Evolutionary conservation across 2,888 invertebrate species (phyloP).

Genomic region (Toxonevra muliebris): DNA sequence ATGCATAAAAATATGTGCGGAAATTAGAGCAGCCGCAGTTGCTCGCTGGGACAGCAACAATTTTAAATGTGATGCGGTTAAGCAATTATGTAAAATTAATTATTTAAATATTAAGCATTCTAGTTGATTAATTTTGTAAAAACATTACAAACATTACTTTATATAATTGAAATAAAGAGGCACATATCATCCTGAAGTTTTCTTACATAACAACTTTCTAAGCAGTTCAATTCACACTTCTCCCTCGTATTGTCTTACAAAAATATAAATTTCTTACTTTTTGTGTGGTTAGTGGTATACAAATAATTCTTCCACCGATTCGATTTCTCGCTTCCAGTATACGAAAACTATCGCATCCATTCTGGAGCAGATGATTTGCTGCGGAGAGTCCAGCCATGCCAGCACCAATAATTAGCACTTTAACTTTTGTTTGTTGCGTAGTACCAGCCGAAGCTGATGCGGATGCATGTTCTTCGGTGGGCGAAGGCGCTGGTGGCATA

Average conservation of each 20-base stretch:
- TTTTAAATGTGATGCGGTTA: background rate
- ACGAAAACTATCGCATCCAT: constrained; percentile 80
- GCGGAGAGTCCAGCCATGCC: constrained; percentile 85
- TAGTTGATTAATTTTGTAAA: too few relatives aligned
- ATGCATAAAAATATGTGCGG: constrained; percentile 20
- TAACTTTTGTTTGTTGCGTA: constrained; percentile 66
- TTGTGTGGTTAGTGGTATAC: constrained; percentile 73
- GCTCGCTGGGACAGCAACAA: constrained; percentile 24
- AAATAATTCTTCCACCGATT: constrained; percentile 83
- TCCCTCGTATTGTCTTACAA: background rate
- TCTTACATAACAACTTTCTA: constrained; percentile 44
- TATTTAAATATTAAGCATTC: too few relatives aligned
- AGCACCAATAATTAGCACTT: constrained; percentile 84
- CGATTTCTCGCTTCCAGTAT: constrained; percentile 83
- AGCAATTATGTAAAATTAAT: too few relatives aligned
- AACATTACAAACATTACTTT: too few relatives aligned
- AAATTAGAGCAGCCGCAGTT: background rate
- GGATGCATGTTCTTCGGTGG: constrained; percentile 47
- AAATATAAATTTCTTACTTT: constrained; percentile 54
- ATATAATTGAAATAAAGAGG: too few relatives aligned
- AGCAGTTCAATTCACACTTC: background rate
- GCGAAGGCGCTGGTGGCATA: constrained; percentile 51
- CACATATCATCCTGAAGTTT: background rate
- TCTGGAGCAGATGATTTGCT: constrained; percentile 82
- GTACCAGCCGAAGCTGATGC: constrained; percentile 29